Conservation (phyloP, 2,113 vertebrate genomes). For the Polypterus senegalus region DNA sequence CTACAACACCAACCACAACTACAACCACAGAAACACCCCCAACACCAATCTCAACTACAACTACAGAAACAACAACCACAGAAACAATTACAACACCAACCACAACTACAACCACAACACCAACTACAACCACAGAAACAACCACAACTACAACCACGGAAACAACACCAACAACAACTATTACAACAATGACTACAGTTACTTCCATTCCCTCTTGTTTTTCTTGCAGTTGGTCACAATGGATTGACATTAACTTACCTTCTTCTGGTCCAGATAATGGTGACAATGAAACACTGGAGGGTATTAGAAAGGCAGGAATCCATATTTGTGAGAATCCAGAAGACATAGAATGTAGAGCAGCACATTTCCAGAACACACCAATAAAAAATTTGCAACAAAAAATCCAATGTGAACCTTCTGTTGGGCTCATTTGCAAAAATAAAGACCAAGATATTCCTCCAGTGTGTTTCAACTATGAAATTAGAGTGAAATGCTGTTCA, state of each 20-base stretch:
- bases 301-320: conserved; percentile 24
- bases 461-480: conserved; percentile 44
- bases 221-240: conserved; percentile 30
- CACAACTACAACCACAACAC: conserved; percentile 1
- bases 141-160: neutral
- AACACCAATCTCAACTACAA: neutral
- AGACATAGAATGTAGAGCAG: conserved; percentile 39
- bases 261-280: conserved; percentile 21
- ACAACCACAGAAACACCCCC: neutral
- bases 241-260: conserved; percentile 40
- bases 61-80: neutral
- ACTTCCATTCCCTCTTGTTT: conserved; percentile 14
- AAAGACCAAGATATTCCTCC: conserved; percentile 30
- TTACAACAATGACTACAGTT: neutral
- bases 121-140: neutral
- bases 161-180: neutral
- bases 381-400: conserved; percentile 32
- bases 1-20: neutral
- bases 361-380: conserved; percentile 21
- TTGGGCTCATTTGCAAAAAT: conserved; percentile 41
- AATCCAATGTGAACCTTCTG: conserved; percentile 26
- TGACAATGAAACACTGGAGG: conserved; percentile 36
- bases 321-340: conserved; percentile 32
- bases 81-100: neutral
- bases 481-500: conserved; percentile 36